phyloP scores from a whole-genome alignment of 2,797 vertebrate genomes.

The Ataeniobius toweri region DNA sequence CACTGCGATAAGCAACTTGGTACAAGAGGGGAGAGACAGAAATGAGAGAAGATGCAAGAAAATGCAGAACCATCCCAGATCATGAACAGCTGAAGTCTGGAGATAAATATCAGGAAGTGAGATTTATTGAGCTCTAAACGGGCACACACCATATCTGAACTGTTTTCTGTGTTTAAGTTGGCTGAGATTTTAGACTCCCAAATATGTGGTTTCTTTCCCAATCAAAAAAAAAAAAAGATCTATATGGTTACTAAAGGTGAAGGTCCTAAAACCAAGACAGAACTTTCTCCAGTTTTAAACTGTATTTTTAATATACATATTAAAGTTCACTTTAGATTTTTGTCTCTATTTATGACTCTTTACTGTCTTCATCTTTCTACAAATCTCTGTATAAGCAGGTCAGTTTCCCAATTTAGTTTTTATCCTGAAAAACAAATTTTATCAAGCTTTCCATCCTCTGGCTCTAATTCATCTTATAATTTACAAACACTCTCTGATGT shows the following conservation, averaged over 20 bases:
- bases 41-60: background rate
- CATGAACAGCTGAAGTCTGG: background rate
- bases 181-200: background rate
- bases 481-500: conserved; percentile 40
- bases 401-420: background rate
- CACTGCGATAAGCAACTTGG: background rate
- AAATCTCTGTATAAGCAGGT: too few relatives aligned
- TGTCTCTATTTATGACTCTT: too few relatives aligned
- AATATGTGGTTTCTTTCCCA: background rate
- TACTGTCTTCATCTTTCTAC: too few relatives aligned
- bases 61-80: background rate
- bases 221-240: background rate
- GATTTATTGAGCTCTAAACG: background rate
- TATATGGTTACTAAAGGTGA: background rate
- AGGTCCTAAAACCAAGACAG: background rate
- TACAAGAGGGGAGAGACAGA: background rate
- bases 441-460: conserved; percentile 46
- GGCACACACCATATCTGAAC: conserved; percentile 2
- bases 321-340: too few relatives aligned
- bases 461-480: conserved; percentile 48
- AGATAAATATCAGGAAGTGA: background rate
- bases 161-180: background rate
- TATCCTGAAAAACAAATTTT: conserved; percentile 49
- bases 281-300: background rate
- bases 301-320: background rate